Conservation (phyloP, 2,797 vertebrate species). For the Artibeus lituratus region DNA sequence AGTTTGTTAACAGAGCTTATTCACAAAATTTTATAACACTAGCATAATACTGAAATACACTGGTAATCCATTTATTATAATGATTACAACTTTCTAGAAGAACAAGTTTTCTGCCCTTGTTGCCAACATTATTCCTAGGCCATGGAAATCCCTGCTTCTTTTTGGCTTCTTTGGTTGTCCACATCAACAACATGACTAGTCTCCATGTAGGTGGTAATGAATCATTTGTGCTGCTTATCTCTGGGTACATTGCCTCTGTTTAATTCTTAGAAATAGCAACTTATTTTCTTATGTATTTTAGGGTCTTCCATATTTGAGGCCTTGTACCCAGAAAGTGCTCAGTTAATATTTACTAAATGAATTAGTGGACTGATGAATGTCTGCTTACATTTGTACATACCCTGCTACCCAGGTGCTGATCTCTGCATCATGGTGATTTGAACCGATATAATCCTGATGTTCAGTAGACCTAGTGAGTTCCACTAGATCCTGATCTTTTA, state of each 20-base stretch:
- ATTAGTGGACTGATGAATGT: neutral
- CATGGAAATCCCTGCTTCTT: neutral
- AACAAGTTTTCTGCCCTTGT: neutral
- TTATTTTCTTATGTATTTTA: neutral
- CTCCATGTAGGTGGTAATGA: neutral
- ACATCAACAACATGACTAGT: neutral
- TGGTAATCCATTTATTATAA: neutral
- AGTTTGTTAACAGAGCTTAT: neutral
- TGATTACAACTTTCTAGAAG: neutral
- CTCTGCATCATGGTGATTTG: neutral
- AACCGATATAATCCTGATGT: neutral
- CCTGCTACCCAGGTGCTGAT: neutral
- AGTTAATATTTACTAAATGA: neutral
- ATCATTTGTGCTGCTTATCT: neutral
- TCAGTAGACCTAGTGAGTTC: neutral
- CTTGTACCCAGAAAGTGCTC: neutral
- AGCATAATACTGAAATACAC: neutral
- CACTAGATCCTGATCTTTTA: neutral
- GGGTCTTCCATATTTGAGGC: neutral
- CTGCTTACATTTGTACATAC: neutral
- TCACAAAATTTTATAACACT: neutral
- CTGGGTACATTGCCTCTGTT: neutral
- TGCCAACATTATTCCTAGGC: neutral
- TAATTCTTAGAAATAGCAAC: neutral
- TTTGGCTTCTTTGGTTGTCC: neutral